Evolutionary conservation across 2,797 vertebrate species (phyloP), one percentile per base, ranked within the genome.

Genomic region (Notolepis coatsorum): DNA sequence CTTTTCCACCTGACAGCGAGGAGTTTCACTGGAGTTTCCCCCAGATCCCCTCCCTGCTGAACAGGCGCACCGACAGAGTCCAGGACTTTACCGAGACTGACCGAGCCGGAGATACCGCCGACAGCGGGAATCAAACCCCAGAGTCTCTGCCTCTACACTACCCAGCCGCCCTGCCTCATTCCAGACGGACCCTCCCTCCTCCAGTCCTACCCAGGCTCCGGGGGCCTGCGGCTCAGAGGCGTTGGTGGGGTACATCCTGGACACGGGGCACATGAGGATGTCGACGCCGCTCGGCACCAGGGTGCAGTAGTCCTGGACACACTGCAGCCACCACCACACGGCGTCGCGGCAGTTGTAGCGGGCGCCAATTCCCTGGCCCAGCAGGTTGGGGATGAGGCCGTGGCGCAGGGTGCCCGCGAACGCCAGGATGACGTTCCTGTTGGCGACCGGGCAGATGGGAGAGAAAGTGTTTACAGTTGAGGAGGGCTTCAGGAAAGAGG

Each of bases 251-350:
- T 94, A 95, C 89, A 96, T 93, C 61, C 95, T 91, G 50, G 93
- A 93, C 61, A 96, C 92, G 0, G 94, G 94, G 69, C 93, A 94
- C 18, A 64, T 84, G 54, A 97, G 93, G 78, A 97, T 94, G 45
- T 90, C 88, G 27, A 85, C 56, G 5, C 95, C 95, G 0, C 88
- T 77, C 10, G 93, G 93, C 60, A 87, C 93, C 30, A 93, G 80
- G 65, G 54, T 80, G 62, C 94, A 95, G 79, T 95, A 97, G 67
- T 97, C 95, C 73, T 96, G 95, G 68, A 96, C 79, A 68, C 95
- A 95, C 68, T 96, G 95, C 39, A 97, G 91, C 96, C 96, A 97
- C 96, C 96, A 97, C 96, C 96, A 97, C 4, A 97, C 95, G 2
- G 95, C 94, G 79, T 97, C 96, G 2, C 95, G 89, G 69, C 94